Percentiles rank a stretch among this genome's conserved stretches.
Evolutionary conservation across 1,140 invertebrate species (phyloP).

Genomic region (Apis dorsata): DNA sequence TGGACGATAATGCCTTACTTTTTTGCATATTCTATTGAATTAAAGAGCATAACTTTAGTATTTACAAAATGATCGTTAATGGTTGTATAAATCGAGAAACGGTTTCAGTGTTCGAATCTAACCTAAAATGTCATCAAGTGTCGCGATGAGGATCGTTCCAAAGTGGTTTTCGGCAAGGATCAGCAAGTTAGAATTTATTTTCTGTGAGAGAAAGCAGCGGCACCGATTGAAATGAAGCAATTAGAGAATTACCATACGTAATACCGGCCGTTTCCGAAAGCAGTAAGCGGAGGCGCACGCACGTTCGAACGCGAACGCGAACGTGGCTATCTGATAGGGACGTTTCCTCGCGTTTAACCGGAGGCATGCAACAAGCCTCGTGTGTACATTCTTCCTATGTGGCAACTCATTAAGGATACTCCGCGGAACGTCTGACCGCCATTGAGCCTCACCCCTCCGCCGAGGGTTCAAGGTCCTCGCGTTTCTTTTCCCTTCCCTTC

Average conservation of each 20-base stretch:
- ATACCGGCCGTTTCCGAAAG: constrained; percentile 73
- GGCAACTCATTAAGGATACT: constrained; percentile 62
- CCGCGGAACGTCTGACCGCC: constrained; percentile 42
- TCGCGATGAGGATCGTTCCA: not conserved
- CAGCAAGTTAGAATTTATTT: not conserved
- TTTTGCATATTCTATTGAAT: too few relatives aligned
- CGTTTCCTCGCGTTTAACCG: constrained; percentile 72
- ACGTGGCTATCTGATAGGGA: constrained; percentile 70
- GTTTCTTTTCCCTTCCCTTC: not conserved
- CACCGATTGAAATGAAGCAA: constrained; percentile 76
- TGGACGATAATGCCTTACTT: too few relatives aligned
- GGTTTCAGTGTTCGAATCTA: too few relatives aligned
- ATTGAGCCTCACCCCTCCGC: constrained; percentile 57
- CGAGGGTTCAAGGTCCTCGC: constrained; percentile 54
- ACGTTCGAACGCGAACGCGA: constrained; percentile 62
- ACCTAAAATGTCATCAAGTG: too few relatives aligned
- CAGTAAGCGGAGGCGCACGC: constrained; percentile 67
- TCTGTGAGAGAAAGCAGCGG: constrained; percentile 29
- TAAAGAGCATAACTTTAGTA: too few relatives aligned
- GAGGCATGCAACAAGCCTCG: constrained; percentile 67
- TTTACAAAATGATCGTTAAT: too few relatives aligned
- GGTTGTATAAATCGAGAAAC: too few relatives aligned
- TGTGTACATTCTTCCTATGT: constrained; percentile 69
- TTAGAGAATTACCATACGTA: constrained; percentile 76
- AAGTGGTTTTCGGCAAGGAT: not conserved